Base-by-base conservation (phyloP, 2,113 vertebrate genomes). In the Labeo rohita region DNA sequence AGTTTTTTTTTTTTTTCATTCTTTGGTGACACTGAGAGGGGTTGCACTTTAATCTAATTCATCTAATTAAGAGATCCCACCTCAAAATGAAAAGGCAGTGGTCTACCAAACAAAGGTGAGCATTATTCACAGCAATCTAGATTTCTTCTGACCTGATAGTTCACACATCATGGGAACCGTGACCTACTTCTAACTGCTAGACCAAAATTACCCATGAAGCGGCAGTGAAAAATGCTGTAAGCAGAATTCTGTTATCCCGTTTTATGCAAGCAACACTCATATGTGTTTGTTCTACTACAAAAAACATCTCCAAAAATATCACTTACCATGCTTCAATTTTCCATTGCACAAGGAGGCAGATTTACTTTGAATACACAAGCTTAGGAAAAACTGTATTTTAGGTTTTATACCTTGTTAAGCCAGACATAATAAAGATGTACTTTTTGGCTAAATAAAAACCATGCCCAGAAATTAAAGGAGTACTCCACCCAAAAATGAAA, bases 171-270 rank as follows among this genome's bases (percentile, higher is more conserved):
- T 82, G 21, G 21, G 73, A 72, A 61, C 80, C 13, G 15, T 86
- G 88, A 89, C 86, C 76, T 78, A 86, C 23, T 86, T 89, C 66
- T 45, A 85, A 59, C 83, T 34, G 45, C 39, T 80, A 83, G 80
- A 85, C 79, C 36, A 68, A 59, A 89, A 80, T 86, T 80, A 66
- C 84, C 72, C 84, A 88, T 75, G 70, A 75, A 74, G 79, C 83
- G 54, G 13, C 45, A 85, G 45, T 54, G 66, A 84, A 88, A 78
- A 75, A 49, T 80, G 86, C 73, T 88, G 34, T 49, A 36, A 83
- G 84, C 61, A 72, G 36, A 83, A 88, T 68, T 52, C 50, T 70
- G 83, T 59, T 85, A 52, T 80, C 13, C 56, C n/a, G 36, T 16
- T 81, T 45, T 52, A 73, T 8, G 21, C 3, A 39, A 72, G 83